Evolutionary conservation across 2,888 invertebrate species (phyloP), one percentile per base, ranked within the genome.

Genomic region (Formica aserva): DNA sequence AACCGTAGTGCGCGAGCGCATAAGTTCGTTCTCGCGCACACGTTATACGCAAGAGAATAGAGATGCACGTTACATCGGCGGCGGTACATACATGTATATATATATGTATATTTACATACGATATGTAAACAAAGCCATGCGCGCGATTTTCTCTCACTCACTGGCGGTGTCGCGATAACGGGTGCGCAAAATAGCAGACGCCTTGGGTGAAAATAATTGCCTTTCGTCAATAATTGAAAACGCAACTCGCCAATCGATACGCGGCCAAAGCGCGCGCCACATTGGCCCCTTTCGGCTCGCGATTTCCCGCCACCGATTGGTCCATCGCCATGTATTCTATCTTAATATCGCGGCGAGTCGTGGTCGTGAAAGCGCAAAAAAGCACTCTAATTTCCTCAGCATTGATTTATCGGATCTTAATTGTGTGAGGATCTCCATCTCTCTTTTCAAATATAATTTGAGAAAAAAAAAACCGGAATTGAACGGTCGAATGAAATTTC

Each of bases 151-250:
- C 3, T 1, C 3, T n/a, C 22, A 15, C 13, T 60, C 32, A 63
- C 52, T 80, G 75, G 69, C 84, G 60, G 80, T 77, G 63, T 55
- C 81, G 75, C 66, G 65, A 74, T 71, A 76, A 84, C 75, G 81
- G 74, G 83, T 85, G 62, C 78, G 74, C 78, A 90, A 89, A 86
- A 90, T 90, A 81, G 84, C 83, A 72, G 86, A 65, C 72, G 72
- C 78, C 69, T 8, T 52, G 6, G 52, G 0, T 63, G 81, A 77
- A 48, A 78, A 84, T 88, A 90, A 89, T 89, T 86, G 76, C 85
- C 67, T 86, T 83, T 88, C 85, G 89, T 80, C 80, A 84, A 85
- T 85, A 89, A 88, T 90, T 90, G 90, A 88, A 90, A 91, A 91
- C 88, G 62, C 88, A 86, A 74, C 86, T 84, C 85, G 38, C 85